Evolutionary conservation across 2,888 invertebrate species (phyloP).

Genomic region (Torymus texanus): DNA sequence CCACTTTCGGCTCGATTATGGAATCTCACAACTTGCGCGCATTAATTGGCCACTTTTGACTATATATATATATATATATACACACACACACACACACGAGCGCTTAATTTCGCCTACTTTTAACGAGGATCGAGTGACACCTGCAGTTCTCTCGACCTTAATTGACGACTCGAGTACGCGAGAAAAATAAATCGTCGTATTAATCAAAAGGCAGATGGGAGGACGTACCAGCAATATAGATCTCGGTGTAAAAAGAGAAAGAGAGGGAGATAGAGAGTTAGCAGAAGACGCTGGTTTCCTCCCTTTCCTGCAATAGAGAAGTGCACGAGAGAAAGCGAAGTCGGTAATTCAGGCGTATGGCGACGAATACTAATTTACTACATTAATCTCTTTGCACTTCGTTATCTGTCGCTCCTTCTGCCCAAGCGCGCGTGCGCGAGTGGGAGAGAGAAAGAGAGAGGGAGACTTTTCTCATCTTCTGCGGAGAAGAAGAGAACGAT

Average conservation of each 20-base stretch:
- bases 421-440: neutral
- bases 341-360: slow-evolving; percentile 72
- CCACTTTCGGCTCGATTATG: slow-evolving; percentile 33
- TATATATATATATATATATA: neutral
- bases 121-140: slow-evolving; percentile 29
- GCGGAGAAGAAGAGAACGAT: slow-evolving; percentile 11
- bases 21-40: neutral
- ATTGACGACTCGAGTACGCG: slow-evolving; percentile 67
- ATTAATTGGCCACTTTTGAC: slow-evolving; percentile 20
- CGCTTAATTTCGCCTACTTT: neutral
- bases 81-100: too few relatives aligned
- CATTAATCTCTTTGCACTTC: slow-evolving; percentile 68
- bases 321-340: slow-evolving; percentile 53
- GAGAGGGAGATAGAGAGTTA: slow-evolving; percentile 42
- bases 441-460: neutral
- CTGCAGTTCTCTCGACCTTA: slow-evolving; percentile 59
- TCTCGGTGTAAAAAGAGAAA: slow-evolving; percentile 60
- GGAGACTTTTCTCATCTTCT: slow-evolving; percentile 46
- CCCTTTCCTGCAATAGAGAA: slow-evolving; percentile 26
- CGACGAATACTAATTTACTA: slow-evolving; percentile 73
- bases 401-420: slow-evolving; percentile 50
- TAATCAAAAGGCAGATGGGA: slow-evolving; percentile 64
- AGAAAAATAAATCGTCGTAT: slow-evolving; percentile 72
- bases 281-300: slow-evolving; percentile 33
- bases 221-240: slow-evolving; percentile 66